These are phyloP conservation scores for Stichopus horrens DNA, from an alignment of 53 echinoderm and acorn worm species.

Conservation along the genomic window DNA sequence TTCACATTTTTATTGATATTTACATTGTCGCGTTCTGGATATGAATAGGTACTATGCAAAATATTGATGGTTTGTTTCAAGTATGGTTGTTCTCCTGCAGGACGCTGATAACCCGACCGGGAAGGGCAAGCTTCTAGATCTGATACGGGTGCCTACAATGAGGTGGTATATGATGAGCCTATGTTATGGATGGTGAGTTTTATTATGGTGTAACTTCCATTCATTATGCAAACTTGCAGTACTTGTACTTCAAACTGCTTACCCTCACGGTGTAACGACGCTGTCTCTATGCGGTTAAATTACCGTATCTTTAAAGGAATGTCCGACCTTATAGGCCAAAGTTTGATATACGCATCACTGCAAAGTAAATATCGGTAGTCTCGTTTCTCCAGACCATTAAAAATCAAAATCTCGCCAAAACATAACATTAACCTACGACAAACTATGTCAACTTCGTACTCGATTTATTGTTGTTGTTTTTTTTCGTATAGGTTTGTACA, in stretches of 20 bases:
- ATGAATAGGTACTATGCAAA: no score
- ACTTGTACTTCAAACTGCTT: neutral
- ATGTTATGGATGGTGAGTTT: constrained; percentile 6
- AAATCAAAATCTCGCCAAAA: neutral
- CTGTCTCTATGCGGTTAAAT: no score
- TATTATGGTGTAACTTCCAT: neutral
- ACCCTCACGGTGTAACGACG: no score
- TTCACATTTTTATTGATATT: no score
- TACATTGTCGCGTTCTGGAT: no score
- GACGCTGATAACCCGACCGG: no score
- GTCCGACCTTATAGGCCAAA: no score
- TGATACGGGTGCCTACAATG: neutral
- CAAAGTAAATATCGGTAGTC: no score
- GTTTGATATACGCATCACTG: no score
- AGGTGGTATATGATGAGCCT: constrained; percentile 8
- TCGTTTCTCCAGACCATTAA: neutral
- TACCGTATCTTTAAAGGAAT: no score
- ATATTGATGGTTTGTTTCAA: no score
- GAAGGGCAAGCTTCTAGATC: neutral
- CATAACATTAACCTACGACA: neutral
- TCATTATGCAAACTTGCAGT: neutral
- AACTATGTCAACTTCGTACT: neutral
- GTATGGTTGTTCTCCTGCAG: no score
- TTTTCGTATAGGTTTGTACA: constrained; percentile 3
- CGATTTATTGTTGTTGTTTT: neutral